Evolutionary conservation across 2,888 invertebrate genomes (phyloP), one percentile per base, ranked within the genome.

Genomic region (Colletes collaris): DNA sequence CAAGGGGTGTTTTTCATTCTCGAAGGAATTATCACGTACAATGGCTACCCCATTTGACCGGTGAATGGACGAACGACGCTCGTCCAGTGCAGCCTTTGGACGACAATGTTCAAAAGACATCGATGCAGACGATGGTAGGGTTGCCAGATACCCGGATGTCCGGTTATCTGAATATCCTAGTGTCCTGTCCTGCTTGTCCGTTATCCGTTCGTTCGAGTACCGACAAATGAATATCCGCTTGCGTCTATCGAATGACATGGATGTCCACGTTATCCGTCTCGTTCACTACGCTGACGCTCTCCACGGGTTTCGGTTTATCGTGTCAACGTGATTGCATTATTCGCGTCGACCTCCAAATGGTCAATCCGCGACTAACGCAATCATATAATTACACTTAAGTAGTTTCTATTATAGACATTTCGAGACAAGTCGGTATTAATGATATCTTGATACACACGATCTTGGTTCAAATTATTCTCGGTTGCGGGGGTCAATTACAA

Each of bases 1-100:
- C 58, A 16, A 70, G 77, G 71, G 77, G 65, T 66, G 81, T 85
- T 85, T 83, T 85, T 83, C 75, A 68, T 73, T 77, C 81, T 81
- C 79, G 59, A 76, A 81, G 85, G 83, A 83, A 85, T 85, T 85
- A 85, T 83, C 53, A 76, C 79, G 10, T 75, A 75, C 76, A 83
- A 79, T 81, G 79, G 58, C 46, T 73, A 71, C 63, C 60, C 84
- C 78, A 76, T 73, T 71, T 66, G 78, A 27, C 27, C 27, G 27
- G 27, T 27, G 27, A 77, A 82, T 67, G 64, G 76, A 53, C 52
- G 70, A 62, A 49, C 53, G 27, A 27, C 27, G 27, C 27, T 27
- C 27, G 27, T 27, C 27, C 27, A 66, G 52, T 16, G n/a, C 70
- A 59, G 65, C 50, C 44, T 60, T 65, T 35, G 53, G 69, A 56